Percentiles rank a stretch among this genome's conserved stretches.
These are phyloP conservation scores for Stictonetta naevosa DNA, from an alignment of 2,113 vertebrate species.

Conservation along the genomic window DNA sequence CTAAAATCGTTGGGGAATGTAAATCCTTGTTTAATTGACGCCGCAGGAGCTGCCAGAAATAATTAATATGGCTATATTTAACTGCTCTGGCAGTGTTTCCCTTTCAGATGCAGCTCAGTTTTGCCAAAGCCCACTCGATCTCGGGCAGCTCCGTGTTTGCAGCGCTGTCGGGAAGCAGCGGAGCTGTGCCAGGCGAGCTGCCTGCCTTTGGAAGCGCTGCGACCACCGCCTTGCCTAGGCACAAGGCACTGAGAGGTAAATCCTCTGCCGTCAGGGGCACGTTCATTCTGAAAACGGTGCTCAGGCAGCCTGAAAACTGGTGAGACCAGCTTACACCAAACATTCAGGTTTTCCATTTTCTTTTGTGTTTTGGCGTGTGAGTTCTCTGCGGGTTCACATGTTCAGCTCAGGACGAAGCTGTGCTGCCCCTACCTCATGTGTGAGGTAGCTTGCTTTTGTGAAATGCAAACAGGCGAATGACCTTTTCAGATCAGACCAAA, in stretches of 20 bases:
- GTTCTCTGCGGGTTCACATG: background rate
- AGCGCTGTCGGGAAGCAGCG: background rate
- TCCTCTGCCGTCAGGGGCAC: background rate
- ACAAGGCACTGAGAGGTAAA: background rate
- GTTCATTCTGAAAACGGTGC: background rate
- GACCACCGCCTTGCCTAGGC: background rate
- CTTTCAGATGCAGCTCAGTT: background rate
- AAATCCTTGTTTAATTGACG: slow-evolving; percentile 31
- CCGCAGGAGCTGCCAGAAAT: background rate
- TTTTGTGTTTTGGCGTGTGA: background rate
- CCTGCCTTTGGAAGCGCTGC: background rate
- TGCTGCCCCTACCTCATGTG: background rate
- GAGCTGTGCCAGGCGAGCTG: background rate
- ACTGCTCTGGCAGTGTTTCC: slow-evolving; percentile 21
- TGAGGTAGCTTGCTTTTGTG: background rate
- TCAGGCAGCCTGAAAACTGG: background rate
- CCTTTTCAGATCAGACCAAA: background rate
- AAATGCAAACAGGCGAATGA: background rate
- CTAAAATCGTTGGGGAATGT: background rate
- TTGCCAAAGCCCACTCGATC: background rate
- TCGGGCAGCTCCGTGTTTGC: background rate
- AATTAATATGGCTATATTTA: slow-evolving; percentile 54
- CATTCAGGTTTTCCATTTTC: background rate
- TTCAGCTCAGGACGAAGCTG: background rate
- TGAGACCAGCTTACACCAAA: slow-evolving; percentile 41